Base-by-base conservation (phyloP, 2,113 vertebrate species). In the Oreochromis aureus region DNA sequence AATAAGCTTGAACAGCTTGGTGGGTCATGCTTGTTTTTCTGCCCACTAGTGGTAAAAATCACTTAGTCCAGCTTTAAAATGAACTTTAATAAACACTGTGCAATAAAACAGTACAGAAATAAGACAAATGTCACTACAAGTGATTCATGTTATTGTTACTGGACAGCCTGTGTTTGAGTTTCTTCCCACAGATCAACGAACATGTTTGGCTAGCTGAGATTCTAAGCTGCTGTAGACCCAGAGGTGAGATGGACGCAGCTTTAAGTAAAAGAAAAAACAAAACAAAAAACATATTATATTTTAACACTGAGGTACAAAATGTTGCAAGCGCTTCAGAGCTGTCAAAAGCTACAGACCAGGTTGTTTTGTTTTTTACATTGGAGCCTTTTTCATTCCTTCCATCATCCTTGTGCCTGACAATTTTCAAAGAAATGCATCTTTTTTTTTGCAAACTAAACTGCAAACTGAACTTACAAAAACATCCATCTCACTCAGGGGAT, bases 201-300 rank as follows among this genome's bases (percentile, higher is more conserved):
- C 44, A 19, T 19, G 24, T 76, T 30, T 19, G 44, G 41, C 15
- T 27, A 6, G 69, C 9, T 48, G 69, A 27, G 39, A 73, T 46
- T 30, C 1, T 48, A 76, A 76, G 10, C 24, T 48, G 44, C 71
- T 48, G 0, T 76, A 16, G 44, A 30, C 16, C 15, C 71, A 76
- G 24, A 30, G 2, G 71, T 0, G 15, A 48, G 4, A 48, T 48
- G 22, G 69, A 19, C 0, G 9, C 10, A 48, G 27, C 69, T 48
- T 48, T 48, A 30, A 0, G 41, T 30, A 15, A 24, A 4, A 41
- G 19, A 41, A n/a, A 36, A 11, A 63, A 34, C 2, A 0, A 61
- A 61, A 61, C 8, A 34, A 61, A 58, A 19, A 19, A 1, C 3
- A 2, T 3, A 66, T n/a, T 66, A 39, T 39, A 66, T 12, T 36